phyloP scores from a whole-genome alignment of 2,113 vertebrate species.

The Chascanopsetta lugubris region DNA sequence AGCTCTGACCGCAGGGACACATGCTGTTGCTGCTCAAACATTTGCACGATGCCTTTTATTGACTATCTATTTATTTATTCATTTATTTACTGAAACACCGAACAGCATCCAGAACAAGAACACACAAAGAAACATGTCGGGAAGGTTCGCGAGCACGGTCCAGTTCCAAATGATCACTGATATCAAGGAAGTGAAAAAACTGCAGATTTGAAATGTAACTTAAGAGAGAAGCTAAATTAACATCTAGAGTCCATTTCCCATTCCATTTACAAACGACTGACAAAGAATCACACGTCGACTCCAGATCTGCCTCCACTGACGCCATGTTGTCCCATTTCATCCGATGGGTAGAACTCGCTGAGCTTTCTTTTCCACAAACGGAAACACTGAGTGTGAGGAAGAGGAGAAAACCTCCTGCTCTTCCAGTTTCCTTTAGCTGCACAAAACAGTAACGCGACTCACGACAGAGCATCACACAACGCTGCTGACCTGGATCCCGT shows the following conservation, averaged over 20 bases:
- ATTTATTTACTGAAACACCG: conserved; percentile 32
- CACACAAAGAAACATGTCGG: conserved; percentile 48
- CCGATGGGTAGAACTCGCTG: conserved; percentile 31
- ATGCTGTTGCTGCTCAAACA: conserved; percentile 57
- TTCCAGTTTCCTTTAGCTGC: conserved; percentile 39
- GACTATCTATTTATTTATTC: no score
- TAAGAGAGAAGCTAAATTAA: conserved; percentile 48
- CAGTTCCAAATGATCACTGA: conserved; percentile 42
- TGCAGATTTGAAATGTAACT: conserved; percentile 31
- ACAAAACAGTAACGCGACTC: conserved; percentile 49
- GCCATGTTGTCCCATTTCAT: conserved; percentile 28
- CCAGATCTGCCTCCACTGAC: conserved; percentile 30
- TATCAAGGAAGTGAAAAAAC: conserved; percentile 42
- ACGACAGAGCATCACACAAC: conserved; percentile 46
- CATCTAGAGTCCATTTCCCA: conserved; percentile 34
- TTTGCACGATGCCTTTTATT: conserved; percentile 46
- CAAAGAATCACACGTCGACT: conserved; percentile 40
- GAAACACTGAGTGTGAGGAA: conserved; percentile 29
- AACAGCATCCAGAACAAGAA: conserved; percentile 65
- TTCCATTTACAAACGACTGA: conserved; percentile 47
- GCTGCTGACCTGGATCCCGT: conserved; percentile 45
- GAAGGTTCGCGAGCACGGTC: conserved; percentile 48
- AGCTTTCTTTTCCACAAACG: conserved; percentile 27
- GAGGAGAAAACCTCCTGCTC: conserved; percentile 31
- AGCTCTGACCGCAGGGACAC: conserved; percentile 31